Evolutionary conservation across 2,797 vertebrate genomes (phyloP), one percentile per base, ranked within the genome.

Genomic region (Melanotaenia trifasciata): DNA sequence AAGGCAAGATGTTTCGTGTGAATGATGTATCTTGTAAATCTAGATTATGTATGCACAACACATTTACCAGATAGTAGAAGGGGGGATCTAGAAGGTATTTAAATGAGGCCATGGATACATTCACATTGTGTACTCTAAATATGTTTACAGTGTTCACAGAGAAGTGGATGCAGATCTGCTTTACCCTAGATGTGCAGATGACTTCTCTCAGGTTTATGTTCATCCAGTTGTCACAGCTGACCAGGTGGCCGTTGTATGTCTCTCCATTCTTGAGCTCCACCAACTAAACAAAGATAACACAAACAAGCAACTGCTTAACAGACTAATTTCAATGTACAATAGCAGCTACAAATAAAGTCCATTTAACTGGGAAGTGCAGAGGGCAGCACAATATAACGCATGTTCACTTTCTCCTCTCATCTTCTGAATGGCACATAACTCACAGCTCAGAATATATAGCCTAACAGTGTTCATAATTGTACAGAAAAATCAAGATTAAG

Each of bases 211-310:
- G 93, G 90, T 98, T 99, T 85, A 99, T 99, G 92, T 99, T 99
- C 98, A 99, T 99, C 98, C 98, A 99, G 94, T 99, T 99, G 91
- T 99, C 98, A 3, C 98, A 99, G 93, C 97, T 99, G 80, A 99
- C 98, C 91, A 99, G 86, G 84, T 99, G 98, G 5, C 98, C 98
- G 0, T 99, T 99, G 89, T 99, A 99, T 0, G 98, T 99, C 87
- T 99, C 98, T 0, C 98, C 98, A 0, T 99, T 99, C 83, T 99
- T 99, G 78, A 99, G 87, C 89, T 99, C 98, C 91, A 99, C 98
- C 94, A 99, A 78, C 98, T 99, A 79, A 4, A 62, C 53, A 60
- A 61, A 65, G 11, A 70, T 0, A 64, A 8, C 0, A 35, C 0
- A 65, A 56, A 26, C 3, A 54, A 9, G 5, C 24, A 62, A 10